These are phyloP conservation scores for Pelvicachromis taeniatus DNA, from an alignment of 2,113 vertebrate species.

Conservation along the genomic window DNA sequence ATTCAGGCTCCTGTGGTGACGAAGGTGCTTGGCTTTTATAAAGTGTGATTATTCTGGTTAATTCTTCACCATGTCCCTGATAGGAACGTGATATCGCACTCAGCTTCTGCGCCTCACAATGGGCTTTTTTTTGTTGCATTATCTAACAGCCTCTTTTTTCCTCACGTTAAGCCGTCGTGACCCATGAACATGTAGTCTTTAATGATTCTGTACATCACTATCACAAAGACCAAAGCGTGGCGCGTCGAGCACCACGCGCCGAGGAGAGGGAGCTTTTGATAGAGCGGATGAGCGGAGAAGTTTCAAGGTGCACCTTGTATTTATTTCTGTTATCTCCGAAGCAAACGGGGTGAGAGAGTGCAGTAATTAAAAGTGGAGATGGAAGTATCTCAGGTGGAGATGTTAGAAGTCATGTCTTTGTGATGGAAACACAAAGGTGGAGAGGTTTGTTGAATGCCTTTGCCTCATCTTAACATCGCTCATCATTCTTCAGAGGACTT, in stretches of 20 bases:
- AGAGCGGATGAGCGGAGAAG: background rate
- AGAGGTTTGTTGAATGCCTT: background rate
- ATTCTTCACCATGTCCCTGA: constrained; percentile 14
- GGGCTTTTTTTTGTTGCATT: constrained; percentile 8
- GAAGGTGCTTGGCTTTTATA: background rate
- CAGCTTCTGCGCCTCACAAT: background rate
- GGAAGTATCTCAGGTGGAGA: background rate
- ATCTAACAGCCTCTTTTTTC: background rate
- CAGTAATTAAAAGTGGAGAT: background rate
- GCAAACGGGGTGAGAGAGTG: background rate
- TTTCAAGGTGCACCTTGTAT: background rate
- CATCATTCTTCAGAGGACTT: background rate
- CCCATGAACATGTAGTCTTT: background rate
- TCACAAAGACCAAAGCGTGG: background rate
- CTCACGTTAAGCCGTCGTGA: background rate
- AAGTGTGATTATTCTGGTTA: constrained; percentile 4
- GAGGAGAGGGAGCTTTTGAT: background rate
- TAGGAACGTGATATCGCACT: background rate
- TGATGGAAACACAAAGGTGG: constrained; percentile 4
- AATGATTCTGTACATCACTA: background rate
- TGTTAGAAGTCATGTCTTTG: background rate
- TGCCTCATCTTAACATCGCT: background rate
- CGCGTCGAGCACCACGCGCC: background rate
- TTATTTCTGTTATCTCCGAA: background rate
- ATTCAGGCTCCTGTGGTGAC: background rate